Percentiles rank a stretch among this genome's conserved stretches.
Evolutionary conservation across 2,797 vertebrate species (phyloP).

Genomic region (Diplodus puntazzo): DNA sequence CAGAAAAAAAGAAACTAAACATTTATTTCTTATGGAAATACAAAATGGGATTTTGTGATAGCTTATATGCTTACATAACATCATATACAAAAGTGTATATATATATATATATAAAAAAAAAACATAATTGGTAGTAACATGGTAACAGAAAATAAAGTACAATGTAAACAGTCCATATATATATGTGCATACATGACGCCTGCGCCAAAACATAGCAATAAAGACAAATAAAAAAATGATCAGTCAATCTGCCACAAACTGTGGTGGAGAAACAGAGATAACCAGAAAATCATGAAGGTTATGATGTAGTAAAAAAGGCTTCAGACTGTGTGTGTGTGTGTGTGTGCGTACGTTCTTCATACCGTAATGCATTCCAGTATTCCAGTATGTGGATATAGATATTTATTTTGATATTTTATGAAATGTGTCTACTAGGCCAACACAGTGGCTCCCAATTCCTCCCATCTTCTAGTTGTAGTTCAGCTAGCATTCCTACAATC

Average conservation of each 20-base stretch:
- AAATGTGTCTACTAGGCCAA: not conserved
- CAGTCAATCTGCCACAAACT: conserved; percentile 59
- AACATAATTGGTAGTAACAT: conserved; percentile 91
- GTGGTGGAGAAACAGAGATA: conserved; percentile 53
- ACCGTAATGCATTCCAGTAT: conserved; percentile 20
- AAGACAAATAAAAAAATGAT: conserved; percentile 22
- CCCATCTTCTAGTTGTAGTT: not conserved
- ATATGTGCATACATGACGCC: conserved; percentile 97
- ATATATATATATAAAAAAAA: too few relatives aligned
- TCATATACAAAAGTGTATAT: conserved; percentile 90
- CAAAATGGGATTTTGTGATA: conserved; percentile 92
- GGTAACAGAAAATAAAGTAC: conserved; percentile 90
- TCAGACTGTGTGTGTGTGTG: conserved; percentile 12
- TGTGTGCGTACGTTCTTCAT: conserved; percentile 32
- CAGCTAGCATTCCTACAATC: conserved; percentile 9
- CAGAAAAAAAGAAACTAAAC: conserved; percentile 79
- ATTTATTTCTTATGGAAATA: conserved; percentile 90
- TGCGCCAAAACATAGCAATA: conserved; percentile 88
- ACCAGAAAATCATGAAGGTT: conserved; percentile 42
- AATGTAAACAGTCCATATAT: conserved; percentile 94
- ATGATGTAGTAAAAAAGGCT: conserved; percentile 33
- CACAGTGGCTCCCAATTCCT: not conserved
- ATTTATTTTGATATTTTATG: not conserved
- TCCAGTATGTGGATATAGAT: not conserved
- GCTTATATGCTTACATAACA: conserved; percentile 90